Evolutionary conservation across 2,797 vertebrate species (phyloP), one percentile per base, ranked within the genome.

Genomic region (Neosalanx taihuensis): DNA sequence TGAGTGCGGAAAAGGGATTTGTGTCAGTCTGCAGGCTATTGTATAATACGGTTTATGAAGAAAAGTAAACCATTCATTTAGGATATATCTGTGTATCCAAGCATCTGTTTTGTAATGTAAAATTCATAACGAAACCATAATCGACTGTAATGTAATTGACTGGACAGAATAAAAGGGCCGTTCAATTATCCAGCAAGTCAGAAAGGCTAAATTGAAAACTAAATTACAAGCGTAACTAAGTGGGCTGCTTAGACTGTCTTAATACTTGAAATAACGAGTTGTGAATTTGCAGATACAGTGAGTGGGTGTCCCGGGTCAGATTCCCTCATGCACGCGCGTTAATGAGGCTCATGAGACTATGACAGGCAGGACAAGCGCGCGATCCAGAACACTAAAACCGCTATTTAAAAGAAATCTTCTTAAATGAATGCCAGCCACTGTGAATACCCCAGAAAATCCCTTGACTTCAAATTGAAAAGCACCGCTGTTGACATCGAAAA

Each of bases 301-400:
- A 23, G 29, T 26, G 10, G 9, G 41, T 60, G 23, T 60, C 12
- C 23, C 1, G 26, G 58, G 23, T 23, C 6, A 18, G 30, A 31
- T 35, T 58, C 17, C n/a, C 2, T 30, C 46, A 18, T 33, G 51
- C 37, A 37, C 20, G 41, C 37, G 26, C 69, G 6, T 60, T 63
- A 83, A 85, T 83, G 79, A 58, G 65, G 41, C 56, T 76, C 80
- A 85, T 65, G 75, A 75, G 84, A 85, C 75, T 69, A 20, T 23
- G 58, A 31, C 46, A n/a, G 6, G 23, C 53, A 30, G 17, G 33
- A 26, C 33, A 62, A 35, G 69, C 66, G 62, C 69, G 33, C 30
- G 53, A 49, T 20, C 53, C 46, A 49, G 29, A 56, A 30, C 12
- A 20, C 57, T 64, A 62, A 53, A 57, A 59, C 67, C 13, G 12